A percentile compares a stretch with the other conserved stretches of the same genome.
Evolutionary conservation across 2,113 vertebrate genomes (phyloP).

Genomic region (Oreochromis niloticus): DNA sequence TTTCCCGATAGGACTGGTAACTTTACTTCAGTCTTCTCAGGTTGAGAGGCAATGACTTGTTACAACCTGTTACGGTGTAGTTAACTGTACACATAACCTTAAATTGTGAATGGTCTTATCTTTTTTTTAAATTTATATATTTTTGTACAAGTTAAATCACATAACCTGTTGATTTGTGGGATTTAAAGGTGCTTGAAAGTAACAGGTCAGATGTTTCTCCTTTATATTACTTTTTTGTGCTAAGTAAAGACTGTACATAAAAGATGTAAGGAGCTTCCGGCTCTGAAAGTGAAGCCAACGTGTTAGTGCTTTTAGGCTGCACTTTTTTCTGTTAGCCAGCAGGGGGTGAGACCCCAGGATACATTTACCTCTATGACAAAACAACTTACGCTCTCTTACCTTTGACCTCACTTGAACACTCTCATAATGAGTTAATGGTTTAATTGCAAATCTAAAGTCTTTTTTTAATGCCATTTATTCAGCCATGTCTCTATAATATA

Average conservation of each 20-base stretch:
- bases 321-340: not conserved
- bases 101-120: not conserved
- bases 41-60: not conserved
- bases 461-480: not conserved
- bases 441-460: not conserved
- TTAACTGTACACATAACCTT: not conserved
- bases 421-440: not conserved
- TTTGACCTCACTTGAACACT: not conserved
- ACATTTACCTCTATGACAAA: not conserved
- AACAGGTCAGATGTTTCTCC: not conserved
- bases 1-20: not conserved
- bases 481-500: not conserved
- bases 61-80: not conserved
- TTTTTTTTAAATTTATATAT: not conserved
- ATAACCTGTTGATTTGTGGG: not conserved
- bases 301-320: not conserved
- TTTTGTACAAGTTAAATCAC: not conserved
- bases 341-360: not conserved
- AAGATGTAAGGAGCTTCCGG: not conserved
- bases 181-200: not conserved
- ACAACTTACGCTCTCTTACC: not conserved
- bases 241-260: not conserved
- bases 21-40: not conserved
- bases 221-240: not conserved
- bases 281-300: not conserved